Base-by-base conservation (phyloP, 2,797 vertebrate species). In the Australoheros facetus region DNA sequence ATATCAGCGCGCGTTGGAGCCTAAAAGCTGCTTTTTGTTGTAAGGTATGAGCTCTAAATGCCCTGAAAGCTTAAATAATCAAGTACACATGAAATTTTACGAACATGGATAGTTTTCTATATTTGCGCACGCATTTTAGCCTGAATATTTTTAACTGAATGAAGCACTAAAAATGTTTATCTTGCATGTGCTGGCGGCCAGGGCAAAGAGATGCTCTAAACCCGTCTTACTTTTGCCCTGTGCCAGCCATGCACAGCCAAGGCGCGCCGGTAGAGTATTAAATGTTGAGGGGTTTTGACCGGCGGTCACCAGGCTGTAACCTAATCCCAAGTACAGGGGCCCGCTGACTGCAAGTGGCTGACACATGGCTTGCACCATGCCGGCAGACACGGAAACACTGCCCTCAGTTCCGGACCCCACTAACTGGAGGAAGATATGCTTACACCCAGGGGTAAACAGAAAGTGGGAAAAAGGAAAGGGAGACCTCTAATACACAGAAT, bases 341-440 rank as follows among this genome's bases (percentile, higher is more conserved):
- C 85, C 78, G 45, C 69, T 72, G 89, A 80, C 89, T 89, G 91
- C 93, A 91, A 90, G 93, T 90, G 93, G 88, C 89, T 90, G 94
- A 94, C 95, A 93, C 94, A 93, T 91, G 93, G 92, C 92, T 11
- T 89, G 89, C 93, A 78, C 83, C 85, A 91, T 76, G 93, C 92
- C 85, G 72, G 70, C 82, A 76, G 54, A 66, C 84, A 73, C 82
- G 45, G 82, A 87, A 56, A 88, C 89, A 81, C 80, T 74, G 81
- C 79, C 60, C 84, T 54, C 56, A 81, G 84, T 89, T 90, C 93
- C 88, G 80, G 79, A 87, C 60, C 79, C 76, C 76, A 73, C 84
- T 87, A 86, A 89, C 83, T 14, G 42, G 77, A 77, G 85, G 66
- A 66, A 87, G 89, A 92, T 93, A 85, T 19, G 76, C 90, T 93